Evolutionary conservation across 2,797 vertebrate genomes (phyloP).

Genomic region (Toxotes lorentzi): DNA sequence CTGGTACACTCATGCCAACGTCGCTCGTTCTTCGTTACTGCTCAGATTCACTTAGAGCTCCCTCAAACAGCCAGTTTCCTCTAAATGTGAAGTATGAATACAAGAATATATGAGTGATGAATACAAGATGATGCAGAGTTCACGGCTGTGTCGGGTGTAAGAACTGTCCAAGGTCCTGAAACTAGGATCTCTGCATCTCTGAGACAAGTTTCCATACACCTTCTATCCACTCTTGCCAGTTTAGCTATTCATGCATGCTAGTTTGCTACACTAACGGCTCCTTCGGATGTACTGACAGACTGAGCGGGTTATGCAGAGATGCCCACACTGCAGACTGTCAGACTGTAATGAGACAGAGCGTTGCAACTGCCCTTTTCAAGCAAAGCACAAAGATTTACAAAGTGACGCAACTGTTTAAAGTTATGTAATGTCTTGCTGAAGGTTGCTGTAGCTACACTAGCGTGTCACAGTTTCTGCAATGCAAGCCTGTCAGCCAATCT

Average conservation of each 20-base stretch:
- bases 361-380: constrained; percentile 23
- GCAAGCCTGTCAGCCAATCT: constrained; percentile 38
- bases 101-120: background rate
- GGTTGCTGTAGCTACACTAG: constrained; percentile 36
- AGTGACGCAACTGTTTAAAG: constrained; percentile 42
- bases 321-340: constrained; percentile 7
- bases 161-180: constrained; percentile 69
- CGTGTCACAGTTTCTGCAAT: constrained; percentile 30
- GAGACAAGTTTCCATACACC: background rate
- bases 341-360: constrained; percentile 13
- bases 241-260: background rate
- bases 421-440: constrained; percentile 44
- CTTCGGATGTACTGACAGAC: constrained; percentile 2
- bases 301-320: background rate
- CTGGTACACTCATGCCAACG: background rate
- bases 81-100: background rate
- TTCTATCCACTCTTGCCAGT: background rate
- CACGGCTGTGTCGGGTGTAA: background rate
- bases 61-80: background rate
- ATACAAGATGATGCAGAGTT: background rate
- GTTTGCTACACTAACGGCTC: constrained; percentile 11
- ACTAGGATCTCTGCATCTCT: constrained; percentile 10
- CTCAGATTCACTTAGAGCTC: background rate
- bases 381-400: constrained; percentile 51
- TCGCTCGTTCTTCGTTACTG: background rate